Base-by-base conservation (phyloP, 2,797 vertebrate genomes). In the Falco concolor region DNA sequence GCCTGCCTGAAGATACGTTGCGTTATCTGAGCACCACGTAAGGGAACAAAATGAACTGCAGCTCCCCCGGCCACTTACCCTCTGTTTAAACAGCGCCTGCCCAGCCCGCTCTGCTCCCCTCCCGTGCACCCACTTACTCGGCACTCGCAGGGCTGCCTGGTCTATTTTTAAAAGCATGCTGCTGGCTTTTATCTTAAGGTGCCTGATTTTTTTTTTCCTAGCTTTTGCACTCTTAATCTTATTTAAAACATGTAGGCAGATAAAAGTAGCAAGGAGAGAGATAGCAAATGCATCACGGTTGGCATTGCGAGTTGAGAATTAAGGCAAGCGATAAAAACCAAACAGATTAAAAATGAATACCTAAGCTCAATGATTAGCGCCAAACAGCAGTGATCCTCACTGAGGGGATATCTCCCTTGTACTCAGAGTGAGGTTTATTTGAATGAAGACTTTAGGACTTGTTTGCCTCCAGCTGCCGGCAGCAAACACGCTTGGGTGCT, bases 111-210 rank as follows among this genome's bases (percentile, higher is more conserved):
- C 78, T 0, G 1, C 69, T 93, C 60, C 61, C 77, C 2, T 70
- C 76, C 89, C 1, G 6, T 38, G 83, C 85, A 28, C 90, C 89
- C 95, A 38, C 91, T 93, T 38, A 84, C 86, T 74, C 20, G 23
- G 91, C 95, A 93, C 84, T 45, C 1, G 1, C 87, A 61, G 84
- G 52, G 77, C 77, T n/a, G 44, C 19, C 54, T 59, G 8, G 78
- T 83, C 94, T 98, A 96, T 98, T 97, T 98, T 98, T 97, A 96
- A 94, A 92, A 86, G 34, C 45, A 36, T 25, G 54, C 79, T 92
- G 91, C 96, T 97, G 96, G 86, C 64, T 97, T 97, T 91, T 88
- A 63, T 97, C 97, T 94, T 18, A 64, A 93, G 91, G 49, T 82
- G 95, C 87, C 54, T 67, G 28, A 16, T 14, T 27, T 47, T 24